Base-by-base conservation (phyloP, 2,797 vertebrate species). In the Acanthopagrus latus region DNA sequence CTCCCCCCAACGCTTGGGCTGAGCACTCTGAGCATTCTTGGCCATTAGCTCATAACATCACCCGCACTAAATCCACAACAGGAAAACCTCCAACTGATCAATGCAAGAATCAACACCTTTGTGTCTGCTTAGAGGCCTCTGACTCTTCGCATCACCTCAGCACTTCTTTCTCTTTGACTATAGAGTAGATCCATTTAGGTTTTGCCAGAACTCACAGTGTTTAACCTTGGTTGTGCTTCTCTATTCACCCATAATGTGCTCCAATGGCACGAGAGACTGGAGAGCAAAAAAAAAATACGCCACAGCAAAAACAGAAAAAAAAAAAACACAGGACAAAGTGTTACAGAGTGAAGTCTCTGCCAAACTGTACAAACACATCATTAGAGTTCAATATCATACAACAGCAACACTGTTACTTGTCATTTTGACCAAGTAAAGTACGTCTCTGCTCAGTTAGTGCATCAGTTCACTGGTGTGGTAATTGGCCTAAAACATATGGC, bases 91-190 rank as follows among this genome's bases (percentile, higher is more conserved):
- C 13, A 43, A 23, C 64, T 23, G 25, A 33, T 72, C 29, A 52
- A 21, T 11, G 20, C 16, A 20, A 33, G 47, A 6, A 55, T 2
- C 52, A 38, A 54, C 43, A 48, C 13, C 46, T 68, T 47, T 64
- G 25, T 29, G 55, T 46, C 33, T 14, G 33, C 17, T 74, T 25
- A 58, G 63, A 71, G 8, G 18, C 44, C 23, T 69, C 3, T 18
- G 25, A 73, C 55, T 54, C 44, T 47, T 41, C 58, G 43, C 29
- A 44, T 44, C 50, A 25, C 23, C 25, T 48, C 38, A 41, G 43
- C 3, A 12, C 43, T 56, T 62, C 21, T 11, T 48, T 54, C 41
- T 64, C 74, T 63, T 64, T 51, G 13, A 64, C 64, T 67, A 18
- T 4, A 23, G 43, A n/a, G 56, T 29, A 8, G 17, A 17, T 54